These are phyloP conservation scores for Cygnus olor DNA, from an alignment of 2,797 vertebrate genomes.

Conservation along the genomic window DNA sequence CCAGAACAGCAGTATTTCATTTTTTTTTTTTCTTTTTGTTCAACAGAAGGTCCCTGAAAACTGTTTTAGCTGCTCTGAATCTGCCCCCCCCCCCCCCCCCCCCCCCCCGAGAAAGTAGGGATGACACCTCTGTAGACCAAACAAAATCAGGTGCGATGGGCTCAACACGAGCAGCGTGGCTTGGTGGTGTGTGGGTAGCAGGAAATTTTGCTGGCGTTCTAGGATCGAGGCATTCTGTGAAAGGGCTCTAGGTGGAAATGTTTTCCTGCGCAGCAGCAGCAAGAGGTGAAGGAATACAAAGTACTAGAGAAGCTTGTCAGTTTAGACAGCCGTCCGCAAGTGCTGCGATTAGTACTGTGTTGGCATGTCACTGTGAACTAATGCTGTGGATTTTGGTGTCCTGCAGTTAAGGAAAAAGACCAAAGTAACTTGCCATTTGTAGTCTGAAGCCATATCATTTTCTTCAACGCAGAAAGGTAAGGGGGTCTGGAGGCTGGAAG, in stretches of 20 bases:
- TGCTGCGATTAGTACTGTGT: neutral
- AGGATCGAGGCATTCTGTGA: constrained; percentile 70
- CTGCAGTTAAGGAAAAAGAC: constrained; percentile 22
- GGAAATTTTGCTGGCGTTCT: constrained; percentile 57
- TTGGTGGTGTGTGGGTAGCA: constrained; percentile 3
- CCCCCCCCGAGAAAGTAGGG: constrained; percentile 26
- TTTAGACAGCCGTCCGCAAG: neutral
- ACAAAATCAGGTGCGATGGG: constrained; percentile 23
- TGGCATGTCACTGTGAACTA: neutral
- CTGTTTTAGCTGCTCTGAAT: constrained; percentile 33
- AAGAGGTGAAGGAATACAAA: constrained; percentile 57
- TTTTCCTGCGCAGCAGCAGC: constrained; percentile 56
- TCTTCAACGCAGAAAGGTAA: neutral
- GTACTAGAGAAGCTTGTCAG: constrained; percentile 35
- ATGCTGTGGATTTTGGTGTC: neutral
- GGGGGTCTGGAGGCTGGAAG: neutral
- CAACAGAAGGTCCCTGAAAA: neutral
- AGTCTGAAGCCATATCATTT: neutral
- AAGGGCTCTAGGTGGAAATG: constrained; percentile 79
- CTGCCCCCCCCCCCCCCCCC: neutral
- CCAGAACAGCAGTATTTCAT: neutral
- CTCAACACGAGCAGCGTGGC: neutral
- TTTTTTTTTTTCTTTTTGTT: neutral
- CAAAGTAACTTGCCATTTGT: neutral
- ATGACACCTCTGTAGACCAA: neutral